phyloP scores from a whole-genome alignment of 2,113 vertebrate genomes.

The Hippocampus abdominalis region DNA sequence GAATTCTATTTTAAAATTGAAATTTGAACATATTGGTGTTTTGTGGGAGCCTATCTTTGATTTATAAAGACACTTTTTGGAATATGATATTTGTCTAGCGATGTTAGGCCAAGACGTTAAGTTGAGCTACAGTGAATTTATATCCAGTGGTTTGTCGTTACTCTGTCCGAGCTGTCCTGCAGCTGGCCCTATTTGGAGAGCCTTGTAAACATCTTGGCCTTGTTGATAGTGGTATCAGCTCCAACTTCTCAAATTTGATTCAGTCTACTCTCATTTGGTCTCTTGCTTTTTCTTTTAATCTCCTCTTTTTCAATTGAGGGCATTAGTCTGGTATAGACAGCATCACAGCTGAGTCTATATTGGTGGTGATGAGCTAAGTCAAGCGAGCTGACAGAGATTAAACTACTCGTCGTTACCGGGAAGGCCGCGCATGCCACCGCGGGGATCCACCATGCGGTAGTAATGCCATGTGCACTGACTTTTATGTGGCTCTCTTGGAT shows the following conservation, averaged over 20 bases:
- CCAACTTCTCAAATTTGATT: conserved; percentile 16
- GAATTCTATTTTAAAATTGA: background rate
- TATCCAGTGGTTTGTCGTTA: conserved; percentile 6
- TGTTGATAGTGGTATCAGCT: background rate
- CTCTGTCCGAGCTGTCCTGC: conserved; percentile 13
- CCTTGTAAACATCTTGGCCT: background rate
- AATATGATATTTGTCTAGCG: background rate
- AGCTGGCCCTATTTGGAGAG: background rate
- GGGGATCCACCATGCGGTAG: conserved; percentile 13
- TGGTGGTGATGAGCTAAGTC: conserved; percentile 53
- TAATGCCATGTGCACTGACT: conserved; percentile 19
- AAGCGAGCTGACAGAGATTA: conserved; percentile 53
- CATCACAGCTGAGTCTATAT: conserved; percentile 59
- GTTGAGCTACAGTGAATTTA: background rate
- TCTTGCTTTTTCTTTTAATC: conserved; percentile 17
- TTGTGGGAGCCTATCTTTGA: background rate
- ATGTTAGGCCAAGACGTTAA: background rate
- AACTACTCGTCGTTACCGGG: conserved; percentile 32
- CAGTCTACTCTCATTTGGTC: background rate
- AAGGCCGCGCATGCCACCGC: conserved; percentile 26
- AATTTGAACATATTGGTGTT: background rate
- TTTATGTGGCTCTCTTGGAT: conserved; percentile 21
- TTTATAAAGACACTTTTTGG: background rate
- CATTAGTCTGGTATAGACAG: conserved; percentile 17
- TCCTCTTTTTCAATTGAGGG: conserved; percentile 4